phyloP scores from a whole-genome alignment of 2,797 vertebrate species.

The Manis crassicaudata region DNA sequence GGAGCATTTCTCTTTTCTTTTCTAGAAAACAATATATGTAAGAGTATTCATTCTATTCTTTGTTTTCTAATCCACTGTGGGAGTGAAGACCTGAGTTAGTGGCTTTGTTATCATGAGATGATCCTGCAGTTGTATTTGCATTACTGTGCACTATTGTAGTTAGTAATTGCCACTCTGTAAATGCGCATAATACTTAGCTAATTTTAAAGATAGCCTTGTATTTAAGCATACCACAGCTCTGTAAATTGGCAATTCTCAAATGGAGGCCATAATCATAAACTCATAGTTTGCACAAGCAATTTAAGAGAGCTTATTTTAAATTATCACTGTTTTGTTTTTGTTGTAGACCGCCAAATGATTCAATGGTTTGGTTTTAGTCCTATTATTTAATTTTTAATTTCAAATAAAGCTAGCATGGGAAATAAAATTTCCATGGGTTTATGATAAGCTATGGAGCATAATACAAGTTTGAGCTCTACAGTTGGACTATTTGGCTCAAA shows the following conservation, averaged over 20 bases:
- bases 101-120: constrained; percentile 20
- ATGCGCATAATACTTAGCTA: constrained; percentile 11
- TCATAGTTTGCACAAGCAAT: constrained; percentile 8
- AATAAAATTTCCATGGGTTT: constrained; percentile 56
- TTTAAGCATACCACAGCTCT: constrained; percentile 26
- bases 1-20: constrained; percentile 27
- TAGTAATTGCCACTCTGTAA: constrained; percentile 55
- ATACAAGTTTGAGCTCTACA: neutral
- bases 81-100: neutral
- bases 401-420: constrained; percentile 49
- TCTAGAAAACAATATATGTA: neutral
- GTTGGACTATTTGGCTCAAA: neutral
- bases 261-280: constrained; percentile 38
- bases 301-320: constrained; percentile 62
- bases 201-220: constrained; percentile 44
- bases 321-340: constrained; percentile 24
- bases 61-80: constrained; percentile 36
- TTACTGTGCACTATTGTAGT: neutral
- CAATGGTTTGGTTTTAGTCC: constrained; percentile 21
- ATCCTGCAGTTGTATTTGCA: neutral
- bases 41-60: neutral
- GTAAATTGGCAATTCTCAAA: constrained; percentile 45
- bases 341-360: neutral
- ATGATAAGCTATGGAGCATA: neutral
- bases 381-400: constrained; percentile 71